phyloP scores from a whole-genome alignment of 2,888 invertebrate genomes.

The Drosophila falleni region DNA sequence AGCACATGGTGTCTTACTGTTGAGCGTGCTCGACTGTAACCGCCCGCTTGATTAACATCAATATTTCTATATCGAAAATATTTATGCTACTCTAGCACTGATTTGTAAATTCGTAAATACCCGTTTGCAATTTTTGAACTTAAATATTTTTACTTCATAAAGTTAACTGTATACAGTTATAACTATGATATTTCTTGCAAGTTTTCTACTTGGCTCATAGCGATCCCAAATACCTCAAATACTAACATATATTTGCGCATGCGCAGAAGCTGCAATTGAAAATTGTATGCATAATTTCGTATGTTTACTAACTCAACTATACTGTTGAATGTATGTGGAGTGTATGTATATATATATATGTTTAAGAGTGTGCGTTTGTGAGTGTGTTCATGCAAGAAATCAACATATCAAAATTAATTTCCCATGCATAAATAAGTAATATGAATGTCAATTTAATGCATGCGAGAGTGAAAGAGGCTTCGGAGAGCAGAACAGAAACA shows the following conservation, averaged over 20 bases:
- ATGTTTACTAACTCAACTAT: not conserved
- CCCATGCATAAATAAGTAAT: slow-evolving; percentile 80
- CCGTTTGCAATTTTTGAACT: too few relatives aligned
- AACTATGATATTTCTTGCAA: too few relatives aligned
- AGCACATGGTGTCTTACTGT: too few relatives aligned
- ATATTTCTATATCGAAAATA: too few relatives aligned
- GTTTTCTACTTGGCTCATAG: not conserved
- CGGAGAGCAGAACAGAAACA: slow-evolving; percentile 23
- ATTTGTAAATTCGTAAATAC: not conserved
- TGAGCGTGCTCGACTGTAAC: too few relatives aligned
- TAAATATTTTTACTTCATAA: too few relatives aligned
- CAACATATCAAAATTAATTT: slow-evolving; percentile 80
- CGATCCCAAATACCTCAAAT: not conserved
- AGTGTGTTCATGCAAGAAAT: slow-evolving; percentile 75
- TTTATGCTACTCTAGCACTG: not conserved
- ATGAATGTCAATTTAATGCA: slow-evolving; percentile 78
- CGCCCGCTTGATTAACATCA: too few relatives aligned
- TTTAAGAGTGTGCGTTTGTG: slow-evolving; percentile 33
- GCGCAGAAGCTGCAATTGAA: not conserved
- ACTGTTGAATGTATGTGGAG: not conserved
- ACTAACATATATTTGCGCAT: slow-evolving; percentile 19
- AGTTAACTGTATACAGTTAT: too few relatives aligned
- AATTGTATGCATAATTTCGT: slow-evolving; percentile 5
- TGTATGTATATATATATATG: not conserved
- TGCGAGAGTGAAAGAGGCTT: slow-evolving; percentile 30